These are phyloP conservation scores for Hyposoter dolosus DNA, from an alignment of 2,888 invertebrate genomes.

Conservation along the genomic window DNA sequence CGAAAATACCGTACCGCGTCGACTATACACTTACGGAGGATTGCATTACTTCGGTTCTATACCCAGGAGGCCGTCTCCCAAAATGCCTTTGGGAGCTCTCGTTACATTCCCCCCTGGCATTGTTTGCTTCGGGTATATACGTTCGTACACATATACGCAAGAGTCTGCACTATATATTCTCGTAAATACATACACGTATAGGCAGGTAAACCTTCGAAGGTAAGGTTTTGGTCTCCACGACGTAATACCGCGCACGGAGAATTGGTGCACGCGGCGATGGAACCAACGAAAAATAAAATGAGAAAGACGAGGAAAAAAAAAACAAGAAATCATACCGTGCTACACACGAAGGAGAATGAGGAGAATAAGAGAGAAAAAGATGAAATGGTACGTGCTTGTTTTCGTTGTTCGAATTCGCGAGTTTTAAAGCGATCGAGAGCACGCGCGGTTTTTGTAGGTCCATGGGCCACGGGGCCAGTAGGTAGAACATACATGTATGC, in stretches of 20 bases:
- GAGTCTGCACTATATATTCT: not conserved
- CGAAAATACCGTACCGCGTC: slow-evolving; percentile 38
- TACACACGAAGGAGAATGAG: slow-evolving; percentile 40
- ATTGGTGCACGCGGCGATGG: slow-evolving; percentile 60
- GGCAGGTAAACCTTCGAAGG: slow-evolving; percentile 24
- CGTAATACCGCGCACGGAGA: slow-evolving; percentile 57
- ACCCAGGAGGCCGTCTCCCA: slow-evolving; percentile 24
- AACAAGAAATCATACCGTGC: slow-evolving; percentile 20
- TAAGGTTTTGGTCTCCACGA: slow-evolving; percentile 54
- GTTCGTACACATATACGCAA: not conserved
- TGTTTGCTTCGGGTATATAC: slow-evolving; percentile 60
- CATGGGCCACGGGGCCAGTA: slow-evolving; percentile 80
- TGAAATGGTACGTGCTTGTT: slow-evolving; percentile 67
- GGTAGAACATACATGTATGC: slow-evolving; percentile 59
- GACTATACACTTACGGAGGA: slow-evolving; percentile 44
- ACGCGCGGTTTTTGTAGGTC: slow-evolving; percentile 78
- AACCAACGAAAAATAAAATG: slow-evolving; percentile 60
- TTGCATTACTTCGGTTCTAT: slow-evolving; percentile 49
- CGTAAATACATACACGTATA: slow-evolving; percentile 4
- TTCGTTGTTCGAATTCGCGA: slow-evolving; percentile 66
- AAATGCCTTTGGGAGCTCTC: slow-evolving; percentile 67
- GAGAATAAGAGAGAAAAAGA: slow-evolving; percentile 45
- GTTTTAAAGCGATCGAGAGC: slow-evolving; percentile 74
- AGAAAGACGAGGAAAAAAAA: slow-evolving; percentile 39
- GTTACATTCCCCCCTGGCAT: slow-evolving; percentile 69